phyloP scores from a whole-genome alignment of 2,888 invertebrate species.

The Ligdia adustata region DNA sequence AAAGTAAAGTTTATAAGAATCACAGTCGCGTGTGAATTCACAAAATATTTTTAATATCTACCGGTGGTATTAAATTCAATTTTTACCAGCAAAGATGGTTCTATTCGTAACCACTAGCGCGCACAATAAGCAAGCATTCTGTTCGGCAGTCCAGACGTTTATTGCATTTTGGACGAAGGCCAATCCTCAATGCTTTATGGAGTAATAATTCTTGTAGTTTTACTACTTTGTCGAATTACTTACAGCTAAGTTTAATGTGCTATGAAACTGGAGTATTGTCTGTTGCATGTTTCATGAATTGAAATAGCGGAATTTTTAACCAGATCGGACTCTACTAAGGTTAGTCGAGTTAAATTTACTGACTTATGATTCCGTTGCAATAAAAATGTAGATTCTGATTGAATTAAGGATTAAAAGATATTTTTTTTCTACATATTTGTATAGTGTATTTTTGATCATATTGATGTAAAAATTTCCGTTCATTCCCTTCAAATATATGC shows the following conservation, averaged over 20 bases:
- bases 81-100: constrained; percentile 7
- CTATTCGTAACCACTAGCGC: constrained; percentile 19
- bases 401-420: too few species aligned
- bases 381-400: too few species aligned
- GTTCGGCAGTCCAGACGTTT: constrained; percentile 28
- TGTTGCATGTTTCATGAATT: constrained; percentile 23
- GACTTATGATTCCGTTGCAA: too few species aligned
- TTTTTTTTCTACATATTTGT: too few species aligned
- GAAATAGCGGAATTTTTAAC: constrained; percentile 3
- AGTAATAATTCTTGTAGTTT: constrained; percentile 59
- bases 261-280: constrained; percentile 26
- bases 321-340: neutral
- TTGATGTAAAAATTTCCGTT: too few species aligned
- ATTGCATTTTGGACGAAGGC: constrained; percentile 56
- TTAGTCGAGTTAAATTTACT: neutral
- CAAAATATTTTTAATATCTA: too few species aligned
- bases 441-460: too few species aligned
- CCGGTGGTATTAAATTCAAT: neutral
- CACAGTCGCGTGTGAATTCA: too few species aligned
- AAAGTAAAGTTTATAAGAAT: too few species aligned
- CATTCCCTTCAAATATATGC: too few species aligned
- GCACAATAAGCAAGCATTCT: constrained; percentile 17
- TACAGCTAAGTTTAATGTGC: constrained; percentile 26
- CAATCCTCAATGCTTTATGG: constrained; percentile 55
- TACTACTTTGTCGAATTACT: constrained; percentile 47